Evolutionary conservation across 2,797 vertebrate genomes (phyloP).

Genomic region (Pseudomugil gertrudae): DNA sequence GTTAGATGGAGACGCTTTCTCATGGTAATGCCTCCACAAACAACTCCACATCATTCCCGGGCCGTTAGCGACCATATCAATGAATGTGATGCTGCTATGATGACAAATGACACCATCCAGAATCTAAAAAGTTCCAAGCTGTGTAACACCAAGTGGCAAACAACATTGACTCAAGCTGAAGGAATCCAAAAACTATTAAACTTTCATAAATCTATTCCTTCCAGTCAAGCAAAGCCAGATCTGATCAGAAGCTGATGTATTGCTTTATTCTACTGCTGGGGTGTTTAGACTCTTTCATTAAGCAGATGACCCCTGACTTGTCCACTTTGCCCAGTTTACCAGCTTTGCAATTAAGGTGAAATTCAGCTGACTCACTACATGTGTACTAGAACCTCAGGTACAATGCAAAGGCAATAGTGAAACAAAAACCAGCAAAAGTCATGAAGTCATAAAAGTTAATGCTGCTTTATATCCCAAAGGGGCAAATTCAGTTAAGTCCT

Average conservation of each 20-base stretch:
- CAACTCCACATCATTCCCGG: constrained; percentile 65
- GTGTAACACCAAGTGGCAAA: not conserved
- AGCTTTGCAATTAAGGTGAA: not conserved
- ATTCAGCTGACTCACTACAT: not conserved
- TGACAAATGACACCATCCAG: constrained; percentile 22
- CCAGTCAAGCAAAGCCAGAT: not conserved
- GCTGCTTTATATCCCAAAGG: too few relatives aligned
- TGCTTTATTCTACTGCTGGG: not conserved
- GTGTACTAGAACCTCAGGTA: not conserved
- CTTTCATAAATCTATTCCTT: not conserved
- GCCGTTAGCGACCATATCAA: constrained; percentile 36
- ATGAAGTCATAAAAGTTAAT: too few relatives aligned
- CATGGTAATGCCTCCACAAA: constrained; percentile 84
- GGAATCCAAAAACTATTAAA: too few relatives aligned
- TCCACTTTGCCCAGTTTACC: not conserved
- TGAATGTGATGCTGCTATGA: not conserved
- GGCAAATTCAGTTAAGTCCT: too few relatives aligned
- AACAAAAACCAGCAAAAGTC: not conserved
- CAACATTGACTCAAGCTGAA: too few relatives aligned
- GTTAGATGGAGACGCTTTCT: constrained; percentile 84
- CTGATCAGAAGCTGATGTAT: not conserved
- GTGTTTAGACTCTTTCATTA: not conserved
- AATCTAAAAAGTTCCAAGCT: not conserved
- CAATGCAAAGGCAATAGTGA: not conserved
- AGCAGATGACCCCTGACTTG: not conserved